Conservation (phyloP, 1,140 invertebrate species). For the Brachionus calyciflorus region DNA sequence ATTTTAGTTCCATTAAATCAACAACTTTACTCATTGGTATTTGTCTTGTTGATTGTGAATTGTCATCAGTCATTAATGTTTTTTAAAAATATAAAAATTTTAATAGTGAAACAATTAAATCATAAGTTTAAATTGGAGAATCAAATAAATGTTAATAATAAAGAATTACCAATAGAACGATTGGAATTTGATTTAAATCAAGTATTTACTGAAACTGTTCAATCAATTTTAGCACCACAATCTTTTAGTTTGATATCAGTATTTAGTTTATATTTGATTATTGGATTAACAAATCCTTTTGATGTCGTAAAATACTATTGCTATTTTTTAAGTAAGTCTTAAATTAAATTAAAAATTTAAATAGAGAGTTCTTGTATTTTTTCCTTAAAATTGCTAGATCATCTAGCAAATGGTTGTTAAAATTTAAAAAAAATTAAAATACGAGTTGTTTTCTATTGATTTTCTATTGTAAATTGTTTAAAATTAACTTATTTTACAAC, state of each 20-base stretch:
- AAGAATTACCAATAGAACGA: neutral
- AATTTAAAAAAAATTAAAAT: no score
- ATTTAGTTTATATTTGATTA: neutral
- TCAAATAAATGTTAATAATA: neutral
- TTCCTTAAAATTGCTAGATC: no score
- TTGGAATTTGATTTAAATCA: neutral
- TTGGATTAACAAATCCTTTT: conserved; percentile 10
- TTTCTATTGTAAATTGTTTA: no score
- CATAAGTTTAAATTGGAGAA: neutral
- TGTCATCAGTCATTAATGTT: conserved; percentile 40
- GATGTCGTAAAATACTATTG: conserved; percentile 11
- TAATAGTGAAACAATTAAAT: neutral
- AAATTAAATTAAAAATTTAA: no score
- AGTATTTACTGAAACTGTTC: no score
- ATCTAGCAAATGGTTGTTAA: no score
- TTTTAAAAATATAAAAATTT: conserved; percentile 22
- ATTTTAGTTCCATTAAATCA: neutral
- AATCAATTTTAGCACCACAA: neutral
- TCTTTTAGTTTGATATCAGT: neutral
- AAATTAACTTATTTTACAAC: no score
- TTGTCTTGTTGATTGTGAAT: conserved; percentile 20
- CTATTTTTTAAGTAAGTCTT: conserved; percentile 28
- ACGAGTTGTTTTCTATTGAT: no score
- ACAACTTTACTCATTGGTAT: conserved; percentile 5
- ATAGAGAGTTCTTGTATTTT: no score